Evolutionary conservation across 2,888 invertebrate genomes (phyloP).

Genomic region (Andrena hattorfiana): DNA sequence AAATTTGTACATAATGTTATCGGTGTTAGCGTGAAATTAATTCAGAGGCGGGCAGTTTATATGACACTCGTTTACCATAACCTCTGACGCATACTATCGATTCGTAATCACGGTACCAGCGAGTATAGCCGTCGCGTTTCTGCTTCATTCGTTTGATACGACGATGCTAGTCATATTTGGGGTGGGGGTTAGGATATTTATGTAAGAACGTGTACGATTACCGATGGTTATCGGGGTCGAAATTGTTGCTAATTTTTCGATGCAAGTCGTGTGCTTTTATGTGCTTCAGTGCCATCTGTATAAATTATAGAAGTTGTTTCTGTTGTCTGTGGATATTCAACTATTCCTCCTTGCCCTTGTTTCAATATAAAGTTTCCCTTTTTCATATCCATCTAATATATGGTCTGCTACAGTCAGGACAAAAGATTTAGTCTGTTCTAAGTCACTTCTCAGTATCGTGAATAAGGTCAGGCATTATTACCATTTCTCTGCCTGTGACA

Average conservation of each 20-base stretch:
- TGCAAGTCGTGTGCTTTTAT: neutral
- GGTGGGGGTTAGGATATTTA: slow-evolving; percentile 8
- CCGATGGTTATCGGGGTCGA: slow-evolving; percentile 4
- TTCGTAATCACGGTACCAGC: slow-evolving; percentile 20
- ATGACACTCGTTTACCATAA: slow-evolving; percentile 41
- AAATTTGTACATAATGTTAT: slow-evolving; percentile 73
- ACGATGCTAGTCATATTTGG: slow-evolving; percentile 40
- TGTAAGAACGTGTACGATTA: neutral
- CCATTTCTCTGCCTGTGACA: too few relatives aligned
- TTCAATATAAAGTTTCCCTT: too few relatives aligned
- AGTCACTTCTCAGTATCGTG: too few relatives aligned
- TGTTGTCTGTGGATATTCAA: neutral
- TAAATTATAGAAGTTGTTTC: neutral
- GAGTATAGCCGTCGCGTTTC: slow-evolving; percentile 20
- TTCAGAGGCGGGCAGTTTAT: slow-evolving; percentile 41
- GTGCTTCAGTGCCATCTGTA: too few relatives aligned
- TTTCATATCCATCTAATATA: too few relatives aligned
- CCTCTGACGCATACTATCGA: slow-evolving; percentile 20
- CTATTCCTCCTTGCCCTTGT: too few relatives aligned
- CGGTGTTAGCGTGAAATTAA: slow-evolving; percentile 64
- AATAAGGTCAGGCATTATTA: too few relatives aligned
- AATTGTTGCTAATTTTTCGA: neutral
- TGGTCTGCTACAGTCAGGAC: neutral
- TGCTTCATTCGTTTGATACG: slow-evolving; percentile 36
- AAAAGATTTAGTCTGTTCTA: neutral